Evolutionary conservation across 2,113 vertebrate species (phyloP).

Genomic region (Mirza zaza): DNA sequence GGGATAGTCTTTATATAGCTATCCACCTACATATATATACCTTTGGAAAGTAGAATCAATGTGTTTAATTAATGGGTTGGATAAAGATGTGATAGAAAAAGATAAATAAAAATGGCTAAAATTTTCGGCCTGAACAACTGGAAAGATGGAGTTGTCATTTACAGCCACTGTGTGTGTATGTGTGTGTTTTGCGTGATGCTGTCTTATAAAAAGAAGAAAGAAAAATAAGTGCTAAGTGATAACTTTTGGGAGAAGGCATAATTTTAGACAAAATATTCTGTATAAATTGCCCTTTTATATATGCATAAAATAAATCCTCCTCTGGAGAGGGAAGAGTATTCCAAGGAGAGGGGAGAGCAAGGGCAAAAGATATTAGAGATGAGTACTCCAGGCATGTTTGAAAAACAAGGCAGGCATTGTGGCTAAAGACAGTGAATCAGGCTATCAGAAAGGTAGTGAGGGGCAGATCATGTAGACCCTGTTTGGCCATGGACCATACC

Average conservation of each 20-base stretch:
- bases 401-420: no score
- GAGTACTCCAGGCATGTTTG: no score
- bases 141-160: not conserved
- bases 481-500: not conserved
- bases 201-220: not conserved
- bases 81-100: not conserved
- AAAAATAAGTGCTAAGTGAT: not conserved
- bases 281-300: not conserved
- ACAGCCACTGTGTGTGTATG: not conserved
- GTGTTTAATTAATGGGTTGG: not conserved
- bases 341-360: not conserved
- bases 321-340: not conserved
- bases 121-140: not conserved
- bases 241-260: not conserved
- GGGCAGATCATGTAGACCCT: no score
- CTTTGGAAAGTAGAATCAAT: not conserved
- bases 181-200: not conserved
- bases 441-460: not conserved
- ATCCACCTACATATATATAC: not conserved
- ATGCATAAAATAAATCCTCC: not conserved
- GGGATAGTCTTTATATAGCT: not conserved
- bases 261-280: not conserved
- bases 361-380: not conserved
- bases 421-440: not conserved
- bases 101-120: not conserved